These are phyloP conservation scores for Haplochromis burtoni DNA, from an alignment of 2,113 vertebrate genomes.

Conservation along the genomic window DNA sequence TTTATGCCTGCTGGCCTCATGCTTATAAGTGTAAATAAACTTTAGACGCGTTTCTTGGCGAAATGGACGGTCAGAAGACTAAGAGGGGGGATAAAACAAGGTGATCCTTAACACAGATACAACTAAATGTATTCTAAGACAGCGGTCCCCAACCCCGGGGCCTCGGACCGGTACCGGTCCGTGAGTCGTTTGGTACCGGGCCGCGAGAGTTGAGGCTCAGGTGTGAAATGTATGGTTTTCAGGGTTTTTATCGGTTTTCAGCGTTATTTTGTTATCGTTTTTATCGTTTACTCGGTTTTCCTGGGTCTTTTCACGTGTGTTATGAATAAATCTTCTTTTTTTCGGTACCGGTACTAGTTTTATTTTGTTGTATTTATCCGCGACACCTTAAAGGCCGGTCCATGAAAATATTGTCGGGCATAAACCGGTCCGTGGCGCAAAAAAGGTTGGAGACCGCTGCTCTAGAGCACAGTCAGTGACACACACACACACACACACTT, in stretches of 20 bases:
- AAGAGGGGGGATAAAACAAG: background rate
- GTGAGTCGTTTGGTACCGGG: background rate
- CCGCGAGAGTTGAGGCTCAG: rapidly evolving
- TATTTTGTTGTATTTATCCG: background rate
- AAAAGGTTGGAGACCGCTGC: rapidly evolving
- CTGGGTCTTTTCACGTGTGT: background rate
- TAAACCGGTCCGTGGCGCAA: background rate
- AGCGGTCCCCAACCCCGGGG: background rate
- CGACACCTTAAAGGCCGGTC: background rate
- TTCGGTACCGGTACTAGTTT: background rate
- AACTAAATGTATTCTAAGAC: background rate
- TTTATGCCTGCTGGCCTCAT: background rate
- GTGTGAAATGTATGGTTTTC: background rate
- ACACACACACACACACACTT: rapidly evolving
- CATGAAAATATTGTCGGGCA: rapidly evolving
- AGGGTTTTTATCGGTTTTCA: background rate
- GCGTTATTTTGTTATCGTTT: rapidly evolving
- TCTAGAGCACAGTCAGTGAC: no score
- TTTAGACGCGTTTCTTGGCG: background rate
- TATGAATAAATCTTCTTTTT: rapidly evolving
- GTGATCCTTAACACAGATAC: background rate
- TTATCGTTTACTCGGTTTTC: rapidly evolving
- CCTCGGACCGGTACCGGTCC: background rate
- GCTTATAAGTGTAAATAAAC: background rate
- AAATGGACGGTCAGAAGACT: background rate